Percentiles rank a stretch among this genome's conserved stretches.
Evolutionary conservation across 2,888 invertebrate genomes (phyloP).

Genomic region (Ormyrus labotus): DNA sequence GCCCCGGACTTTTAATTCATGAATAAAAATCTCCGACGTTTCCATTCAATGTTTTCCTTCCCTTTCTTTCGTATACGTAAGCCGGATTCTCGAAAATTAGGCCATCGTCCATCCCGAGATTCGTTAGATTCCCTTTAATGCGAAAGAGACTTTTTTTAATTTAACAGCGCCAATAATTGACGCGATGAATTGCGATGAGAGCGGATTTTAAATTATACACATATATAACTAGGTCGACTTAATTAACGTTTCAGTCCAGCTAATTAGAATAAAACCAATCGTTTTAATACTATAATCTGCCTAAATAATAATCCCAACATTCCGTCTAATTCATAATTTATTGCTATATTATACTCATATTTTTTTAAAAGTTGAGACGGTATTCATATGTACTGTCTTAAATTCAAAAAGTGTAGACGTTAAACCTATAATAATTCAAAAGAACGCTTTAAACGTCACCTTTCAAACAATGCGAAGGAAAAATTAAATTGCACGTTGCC

Average conservation of each 20-base stretch:
- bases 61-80: neutral
- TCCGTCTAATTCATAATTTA: too few species aligned
- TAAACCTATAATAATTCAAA: too few species aligned
- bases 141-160: conserved; percentile 9
- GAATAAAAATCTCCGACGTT: conserved; percentile 4
- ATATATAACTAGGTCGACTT: conserved; percentile 10
- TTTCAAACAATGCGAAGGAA: too few species aligned
- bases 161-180: conserved; percentile 10
- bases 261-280: neutral
- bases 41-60: neutral
- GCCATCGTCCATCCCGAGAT: neutral
- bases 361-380: too few species aligned
- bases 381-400: too few species aligned
- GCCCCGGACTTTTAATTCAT: conserved; percentile 5
- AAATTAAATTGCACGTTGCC: too few species aligned
- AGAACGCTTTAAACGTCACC: too few species aligned
- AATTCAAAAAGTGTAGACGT: too few species aligned
- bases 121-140: conserved; percentile 3
- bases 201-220: neutral
- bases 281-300: too few species aligned
- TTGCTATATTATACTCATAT: too few species aligned
- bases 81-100: neutral
- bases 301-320: too few species aligned
- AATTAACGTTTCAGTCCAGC: conserved; percentile 9
- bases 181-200: neutral